A percentile compares a stretch with the other conserved stretches of the same genome.
Conservation (phyloP, 2,888 invertebrate genomes). For the Heliconius erato region DNA sequence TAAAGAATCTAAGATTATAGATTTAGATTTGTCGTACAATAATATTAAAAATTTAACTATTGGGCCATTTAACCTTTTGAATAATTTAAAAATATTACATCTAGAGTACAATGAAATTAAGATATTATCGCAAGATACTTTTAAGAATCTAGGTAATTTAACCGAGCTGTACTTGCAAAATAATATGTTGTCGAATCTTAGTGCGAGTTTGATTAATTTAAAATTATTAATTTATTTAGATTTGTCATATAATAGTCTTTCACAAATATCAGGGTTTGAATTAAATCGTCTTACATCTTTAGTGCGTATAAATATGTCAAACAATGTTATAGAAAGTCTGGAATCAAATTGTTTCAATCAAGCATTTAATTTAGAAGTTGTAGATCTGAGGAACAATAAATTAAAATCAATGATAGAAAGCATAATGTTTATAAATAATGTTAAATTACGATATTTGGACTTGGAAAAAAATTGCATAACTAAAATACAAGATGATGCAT, state of each 20-base stretch:
- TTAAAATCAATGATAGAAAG: slow-evolving; percentile 65
- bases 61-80: slow-evolving; percentile 58
- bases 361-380: slow-evolving; percentile 59
- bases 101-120: slow-evolving; percentile 66
- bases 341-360: slow-evolving; percentile 71
- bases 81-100: slow-evolving; percentile 62
- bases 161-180: slow-evolving; percentile 60
- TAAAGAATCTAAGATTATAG: slow-evolving; percentile 53
- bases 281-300: slow-evolving; percentile 64
- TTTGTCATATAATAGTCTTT: slow-evolving; percentile 66
- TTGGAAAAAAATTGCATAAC: slow-evolving; percentile 67
- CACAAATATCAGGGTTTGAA: slow-evolving; percentile 65
- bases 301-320: slow-evolving; percentile 66
- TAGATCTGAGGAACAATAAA: slow-evolving; percentile 71
- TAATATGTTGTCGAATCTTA: slow-evolving; percentile 66
- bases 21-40: slow-evolving; percentile 71
- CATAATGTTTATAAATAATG: slow-evolving; percentile 67
- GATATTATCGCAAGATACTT: slow-evolving; percentile 62
- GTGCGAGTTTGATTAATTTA: slow-evolving; percentile 65
- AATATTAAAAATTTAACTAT: slow-evolving; percentile 57
- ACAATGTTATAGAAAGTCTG: slow-evolving; percentile 66
- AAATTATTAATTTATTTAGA: slow-evolving; percentile 64
- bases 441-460: slow-evolving; percentile 63
- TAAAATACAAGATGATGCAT: slow-evolving; percentile 65
- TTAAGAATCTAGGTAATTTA: slow-evolving; percentile 61